Conservation (phyloP, 2,888 invertebrate genomes). For the Drosophila neonasuta region DNA sequence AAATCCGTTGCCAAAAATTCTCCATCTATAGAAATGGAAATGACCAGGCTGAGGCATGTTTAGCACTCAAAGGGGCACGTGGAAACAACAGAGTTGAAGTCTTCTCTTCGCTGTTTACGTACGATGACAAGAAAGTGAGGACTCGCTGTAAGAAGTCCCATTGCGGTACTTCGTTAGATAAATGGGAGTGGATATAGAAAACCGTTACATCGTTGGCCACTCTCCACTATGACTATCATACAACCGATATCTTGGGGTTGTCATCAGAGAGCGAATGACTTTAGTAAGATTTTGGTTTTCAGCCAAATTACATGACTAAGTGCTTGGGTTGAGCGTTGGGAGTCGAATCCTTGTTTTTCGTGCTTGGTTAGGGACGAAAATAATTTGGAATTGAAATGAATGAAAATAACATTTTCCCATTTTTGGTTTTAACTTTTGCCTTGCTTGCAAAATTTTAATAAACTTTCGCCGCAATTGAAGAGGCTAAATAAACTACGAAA, state of each 20-base stretch:
- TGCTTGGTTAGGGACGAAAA: conserved; percentile 8
- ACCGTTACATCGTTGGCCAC: conserved; percentile 52
- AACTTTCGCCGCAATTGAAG: conserved; percentile 33
- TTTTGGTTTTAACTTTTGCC: conserved; percentile 57
- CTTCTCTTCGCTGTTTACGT: conserved; percentile 55
- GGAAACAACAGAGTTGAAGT: not conserved
- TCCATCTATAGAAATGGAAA: conserved; percentile 73
- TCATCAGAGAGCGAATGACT: conserved; percentile 69
- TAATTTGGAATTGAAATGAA: conserved; percentile 70
- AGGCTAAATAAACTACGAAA: conserved; percentile 14
- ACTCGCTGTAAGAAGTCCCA: conserved; percentile 28
- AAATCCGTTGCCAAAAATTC: conserved; percentile 80
- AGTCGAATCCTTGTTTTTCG: not conserved
- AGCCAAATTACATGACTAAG: conserved; percentile 70
- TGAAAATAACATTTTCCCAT: conserved; percentile 49
- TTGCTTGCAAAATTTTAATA: conserved; percentile 69
- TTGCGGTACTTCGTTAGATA: conserved; percentile 50
- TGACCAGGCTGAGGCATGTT: conserved; percentile 60
- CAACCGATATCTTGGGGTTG: conserved; percentile 66
- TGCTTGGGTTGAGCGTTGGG: conserved; percentile 12
- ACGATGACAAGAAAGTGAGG: conserved; percentile 61
- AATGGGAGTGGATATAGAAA: conserved; percentile 70
- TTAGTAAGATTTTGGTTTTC: conserved; percentile 59
- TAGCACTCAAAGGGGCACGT: conserved; percentile 40
- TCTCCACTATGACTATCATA: conserved; percentile 38